Percentiles rank a stretch among this genome's conserved stretches.
Evolutionary conservation across 2,797 vertebrate genomes (phyloP).

Genomic region (Pangasius krempfi): DNA sequence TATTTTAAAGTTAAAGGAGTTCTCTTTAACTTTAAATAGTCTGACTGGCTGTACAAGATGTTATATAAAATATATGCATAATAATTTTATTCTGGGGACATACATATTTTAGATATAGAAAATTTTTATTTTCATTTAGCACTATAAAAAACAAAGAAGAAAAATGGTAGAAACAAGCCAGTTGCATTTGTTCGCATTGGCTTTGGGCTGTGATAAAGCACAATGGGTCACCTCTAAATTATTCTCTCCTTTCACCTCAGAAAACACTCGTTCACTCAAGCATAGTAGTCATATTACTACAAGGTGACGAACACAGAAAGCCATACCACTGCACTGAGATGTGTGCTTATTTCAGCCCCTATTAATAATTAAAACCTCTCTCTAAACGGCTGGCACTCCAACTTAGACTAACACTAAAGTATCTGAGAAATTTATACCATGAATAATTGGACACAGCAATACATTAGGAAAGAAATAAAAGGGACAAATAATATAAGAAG

Average conservation of each 20-base stretch:
- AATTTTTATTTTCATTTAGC: neutral
- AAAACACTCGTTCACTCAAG: conserved; percentile 18
- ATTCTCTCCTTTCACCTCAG: conserved; percentile 27
- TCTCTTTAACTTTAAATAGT: too few species aligned
- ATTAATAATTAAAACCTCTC: conserved; percentile 45
- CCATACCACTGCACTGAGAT: conserved; percentile 19
- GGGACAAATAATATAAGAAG: neutral
- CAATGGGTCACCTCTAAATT: conserved; percentile 19
- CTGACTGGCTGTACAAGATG: neutral
- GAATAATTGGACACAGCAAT: conserved; percentile 4
- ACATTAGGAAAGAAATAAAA: neutral
- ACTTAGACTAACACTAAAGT: neutral
- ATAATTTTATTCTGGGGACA: neutral
- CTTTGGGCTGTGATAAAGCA: conserved; percentile 12
- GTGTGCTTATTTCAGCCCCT: conserved; percentile 27
- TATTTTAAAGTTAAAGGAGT: neutral
- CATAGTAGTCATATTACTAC: conserved; percentile 38
- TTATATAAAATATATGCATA: neutral
- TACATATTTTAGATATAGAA: neutral
- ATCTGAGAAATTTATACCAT: conserved; percentile 12
- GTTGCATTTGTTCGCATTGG: neutral
- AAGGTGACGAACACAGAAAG: conserved; percentile 33
- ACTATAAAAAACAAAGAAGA: neutral
- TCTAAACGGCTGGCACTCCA: conserved; percentile 1
- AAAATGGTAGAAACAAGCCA: neutral